Conservation (phyloP, 2,797 vertebrate genomes). For the Chloroceryle inda region DNA sequence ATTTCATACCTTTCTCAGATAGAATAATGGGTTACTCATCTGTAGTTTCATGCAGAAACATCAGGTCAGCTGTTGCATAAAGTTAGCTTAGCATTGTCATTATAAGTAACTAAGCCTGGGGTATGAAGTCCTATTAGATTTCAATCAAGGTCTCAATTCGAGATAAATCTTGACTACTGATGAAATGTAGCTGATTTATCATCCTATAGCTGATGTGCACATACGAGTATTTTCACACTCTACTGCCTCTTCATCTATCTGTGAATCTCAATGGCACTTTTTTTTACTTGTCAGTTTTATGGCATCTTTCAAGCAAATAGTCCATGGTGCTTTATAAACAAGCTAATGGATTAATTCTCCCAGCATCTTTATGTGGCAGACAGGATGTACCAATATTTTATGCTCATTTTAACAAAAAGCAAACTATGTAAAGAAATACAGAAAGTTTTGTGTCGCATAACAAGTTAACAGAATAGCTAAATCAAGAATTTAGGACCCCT, state of each 20-base stretch:
- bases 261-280: not conserved
- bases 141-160: not conserved
- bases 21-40: not conserved
- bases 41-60: not conserved
- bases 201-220: not conserved
- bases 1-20: not conserved
- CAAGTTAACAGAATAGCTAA: not conserved
- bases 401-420: not conserved
- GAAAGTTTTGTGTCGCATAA: not conserved
- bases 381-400: not conserved
- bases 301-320: not conserved
- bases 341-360: not conserved
- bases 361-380: not conserved
- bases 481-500: not conserved
- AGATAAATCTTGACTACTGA: not conserved
- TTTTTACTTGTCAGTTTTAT: not conserved
- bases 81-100: not conserved
- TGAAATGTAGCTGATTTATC: not conserved
- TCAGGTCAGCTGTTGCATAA: not conserved
- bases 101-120: not conserved
- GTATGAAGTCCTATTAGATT: not conserved
- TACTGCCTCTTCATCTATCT: not conserved
- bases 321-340: not conserved
- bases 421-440: not conserved
- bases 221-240: not conserved